Evolutionary conservation across 1,140 invertebrate genomes (phyloP).

Genomic region (Philotrypesis tridentata): DNA sequence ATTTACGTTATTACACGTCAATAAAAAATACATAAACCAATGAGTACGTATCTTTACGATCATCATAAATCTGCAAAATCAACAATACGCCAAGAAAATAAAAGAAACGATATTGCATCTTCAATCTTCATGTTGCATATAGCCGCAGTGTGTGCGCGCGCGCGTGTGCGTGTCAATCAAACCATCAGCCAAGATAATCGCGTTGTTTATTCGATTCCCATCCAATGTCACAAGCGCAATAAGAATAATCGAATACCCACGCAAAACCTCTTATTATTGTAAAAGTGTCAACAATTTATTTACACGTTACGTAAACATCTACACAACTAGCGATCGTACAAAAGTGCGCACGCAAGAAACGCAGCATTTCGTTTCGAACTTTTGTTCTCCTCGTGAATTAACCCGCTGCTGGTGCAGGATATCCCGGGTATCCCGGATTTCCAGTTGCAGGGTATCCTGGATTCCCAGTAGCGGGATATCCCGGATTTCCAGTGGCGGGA

Average conservation of each 20-base stretch:
- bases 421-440: neutral
- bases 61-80: neutral
- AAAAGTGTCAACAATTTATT: conserved; percentile 18
- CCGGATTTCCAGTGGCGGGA: neutral
- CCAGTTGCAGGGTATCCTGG: neutral
- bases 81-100: neutral
- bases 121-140: no score
- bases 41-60: neutral
- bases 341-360: neutral
- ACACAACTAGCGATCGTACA: neutral
- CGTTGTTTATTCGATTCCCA: neutral
- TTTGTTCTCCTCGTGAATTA: neutral
- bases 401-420: neutral
- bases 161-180: neutral
- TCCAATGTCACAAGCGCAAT: neutral
- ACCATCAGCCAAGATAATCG: neutral
- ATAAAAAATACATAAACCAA: neutral
- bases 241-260: neutral
- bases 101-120: neutral
- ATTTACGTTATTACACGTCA: neutral
- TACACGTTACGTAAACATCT: neutral
- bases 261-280: neutral
- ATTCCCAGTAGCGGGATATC: neutral
- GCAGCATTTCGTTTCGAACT: conserved; percentile 26
- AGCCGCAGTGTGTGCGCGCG: no score